Percentiles rank a stretch among this genome's conserved stretches.
Evolutionary conservation across 2,797 vertebrate species (phyloP).

Genomic region (Coregonus sp.): DNA sequence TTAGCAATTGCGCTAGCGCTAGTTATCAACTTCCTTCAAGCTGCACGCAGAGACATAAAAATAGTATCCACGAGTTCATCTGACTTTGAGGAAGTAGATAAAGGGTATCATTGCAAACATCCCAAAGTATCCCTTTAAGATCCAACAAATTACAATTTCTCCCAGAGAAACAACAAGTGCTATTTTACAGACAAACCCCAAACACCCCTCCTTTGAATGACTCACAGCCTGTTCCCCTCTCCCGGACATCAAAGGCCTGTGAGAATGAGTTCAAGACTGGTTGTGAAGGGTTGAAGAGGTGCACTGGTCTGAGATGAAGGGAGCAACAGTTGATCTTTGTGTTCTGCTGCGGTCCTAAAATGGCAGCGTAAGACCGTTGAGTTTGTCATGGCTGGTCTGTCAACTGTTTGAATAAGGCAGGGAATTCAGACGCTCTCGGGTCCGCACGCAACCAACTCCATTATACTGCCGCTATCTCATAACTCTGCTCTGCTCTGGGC

Average conservation of each 20-base stretch:
- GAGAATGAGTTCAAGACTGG: too few species aligned
- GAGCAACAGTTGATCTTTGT: background rate
- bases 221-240: too few species aligned
- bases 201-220: too few species aligned
- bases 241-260: too few species aligned
- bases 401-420: background rate
- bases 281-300: background rate
- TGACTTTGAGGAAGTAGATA: too few species aligned
- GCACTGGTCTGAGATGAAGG: background rate
- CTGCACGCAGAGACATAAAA: too few species aligned
- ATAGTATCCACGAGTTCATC: too few species aligned
- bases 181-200: too few species aligned
- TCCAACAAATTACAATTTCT: too few species aligned
- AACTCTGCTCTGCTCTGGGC: background rate
- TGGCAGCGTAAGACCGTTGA: background rate
- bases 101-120: too few species aligned
- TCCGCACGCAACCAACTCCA: background rate
- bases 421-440: background rate
- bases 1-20: too few species aligned
- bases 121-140: background rate
- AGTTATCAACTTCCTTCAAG: background rate
- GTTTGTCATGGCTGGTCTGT: background rate
- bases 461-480: background rate
- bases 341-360: background rate
- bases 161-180: background rate